A percentile compares a stretch with the other conserved stretches of the same genome.
phyloP scores from a whole-genome alignment of 1,140 invertebrate genomes.

The Leptinotarsa lineolata region DNA sequence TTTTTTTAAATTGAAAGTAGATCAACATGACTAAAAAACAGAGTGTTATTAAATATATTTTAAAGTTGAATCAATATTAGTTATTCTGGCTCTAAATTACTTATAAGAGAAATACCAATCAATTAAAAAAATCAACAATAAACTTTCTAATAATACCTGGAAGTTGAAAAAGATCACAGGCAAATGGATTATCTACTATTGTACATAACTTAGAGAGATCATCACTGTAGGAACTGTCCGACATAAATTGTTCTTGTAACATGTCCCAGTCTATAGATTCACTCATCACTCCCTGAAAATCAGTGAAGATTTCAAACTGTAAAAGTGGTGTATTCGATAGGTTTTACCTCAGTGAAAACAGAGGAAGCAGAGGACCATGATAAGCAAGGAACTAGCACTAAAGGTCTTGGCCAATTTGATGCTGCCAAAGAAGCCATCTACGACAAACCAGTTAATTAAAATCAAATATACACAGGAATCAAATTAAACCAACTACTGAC shows the following conservation, averaged over 20 bases:
- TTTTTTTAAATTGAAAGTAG: too few species aligned
- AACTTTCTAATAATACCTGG: conserved; percentile 33
- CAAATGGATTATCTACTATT: conserved; percentile 54
- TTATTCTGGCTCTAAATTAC: too few species aligned
- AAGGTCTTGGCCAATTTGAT: conserved; percentile 90
- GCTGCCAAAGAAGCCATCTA: conserved; percentile 97
- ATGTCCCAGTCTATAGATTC: conserved; percentile 93
- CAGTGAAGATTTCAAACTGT: neutral
- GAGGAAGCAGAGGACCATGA: conserved; percentile 96
- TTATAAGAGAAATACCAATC: too few species aligned
- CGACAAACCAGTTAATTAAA: conserved; percentile 2
- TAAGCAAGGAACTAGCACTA: conserved; percentile 91
- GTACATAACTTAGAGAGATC: conserved; percentile 74
- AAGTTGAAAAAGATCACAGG: conserved; percentile 43
- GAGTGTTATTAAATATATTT: too few species aligned
- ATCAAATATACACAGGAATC: neutral
- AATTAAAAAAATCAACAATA: too few species aligned
- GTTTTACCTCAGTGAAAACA: conserved; percentile 86
- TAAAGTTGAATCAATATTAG: too few species aligned
- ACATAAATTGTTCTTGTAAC: conserved; percentile 86
- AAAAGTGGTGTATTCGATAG: neutral
- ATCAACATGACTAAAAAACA: too few species aligned
- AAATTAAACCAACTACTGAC: neutral
- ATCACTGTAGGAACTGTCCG: conserved; percentile 79
- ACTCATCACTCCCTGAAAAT: conserved; percentile 86